phyloP scores from a whole-genome alignment of 2,797 vertebrate species.

The Bradypodion pumilum region DNA sequence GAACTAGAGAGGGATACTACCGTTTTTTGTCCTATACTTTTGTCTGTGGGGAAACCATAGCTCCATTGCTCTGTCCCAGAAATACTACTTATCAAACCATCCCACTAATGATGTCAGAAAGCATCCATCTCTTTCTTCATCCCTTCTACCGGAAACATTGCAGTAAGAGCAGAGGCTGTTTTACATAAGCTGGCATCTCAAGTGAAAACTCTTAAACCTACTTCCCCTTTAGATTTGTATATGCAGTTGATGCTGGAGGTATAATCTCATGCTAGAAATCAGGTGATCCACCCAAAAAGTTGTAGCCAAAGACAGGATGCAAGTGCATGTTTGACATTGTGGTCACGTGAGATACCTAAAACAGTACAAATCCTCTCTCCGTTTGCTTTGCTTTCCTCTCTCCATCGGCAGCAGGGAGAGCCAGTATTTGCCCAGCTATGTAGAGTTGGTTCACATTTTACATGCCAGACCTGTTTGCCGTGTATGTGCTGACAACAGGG shows the following conservation, averaged over 20 bases:
- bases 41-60: constrained; percentile 1
- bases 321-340: neutral
- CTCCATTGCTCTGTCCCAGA: neutral
- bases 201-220: neutral
- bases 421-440: neutral
- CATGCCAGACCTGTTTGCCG: neutral
- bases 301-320: neutral
- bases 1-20: constrained; percentile 12
- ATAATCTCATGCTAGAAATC: neutral
- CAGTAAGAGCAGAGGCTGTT: constrained; percentile 2
- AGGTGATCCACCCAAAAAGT: neutral
- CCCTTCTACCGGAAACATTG: neutral
- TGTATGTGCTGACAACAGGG: neutral
- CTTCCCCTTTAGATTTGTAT: neutral
- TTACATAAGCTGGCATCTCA: neutral
- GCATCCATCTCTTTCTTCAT: neutral
- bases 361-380: neutral
- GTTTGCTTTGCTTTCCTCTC: neutral
- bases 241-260: neutral
- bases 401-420: too few relatives aligned
- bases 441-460: neutral
- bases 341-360: neutral
- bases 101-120: neutral
- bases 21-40: neutral
- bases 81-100: neutral